phyloP scores from a whole-genome alignment of 1,140 invertebrate species.

The Onthophagus taurus region DNA sequence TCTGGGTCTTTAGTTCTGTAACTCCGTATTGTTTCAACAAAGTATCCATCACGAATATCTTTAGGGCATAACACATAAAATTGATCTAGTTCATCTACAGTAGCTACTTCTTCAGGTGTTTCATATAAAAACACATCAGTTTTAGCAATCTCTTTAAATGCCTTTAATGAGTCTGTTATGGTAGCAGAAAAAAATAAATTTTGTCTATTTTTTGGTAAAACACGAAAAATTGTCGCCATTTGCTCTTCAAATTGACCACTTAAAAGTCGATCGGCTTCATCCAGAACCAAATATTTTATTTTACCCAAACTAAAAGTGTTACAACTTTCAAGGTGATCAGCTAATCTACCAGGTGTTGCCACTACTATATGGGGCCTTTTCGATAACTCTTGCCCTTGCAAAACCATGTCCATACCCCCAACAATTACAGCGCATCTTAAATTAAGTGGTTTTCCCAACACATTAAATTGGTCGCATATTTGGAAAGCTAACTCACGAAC shows the following conservation, averaged over 20 bases:
- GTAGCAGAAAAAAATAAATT: conserved; percentile 94
- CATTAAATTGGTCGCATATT: conserved; percentile 87
- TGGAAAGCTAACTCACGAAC: conserved; percentile 91
- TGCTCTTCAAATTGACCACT: conserved; percentile 68
- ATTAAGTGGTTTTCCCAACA: conserved; percentile 77
- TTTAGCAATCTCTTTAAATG: conserved; percentile 55
- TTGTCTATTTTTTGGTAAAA: conserved; percentile 62
- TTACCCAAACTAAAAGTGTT: conserved; percentile 72
- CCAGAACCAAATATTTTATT: conserved; percentile 79
- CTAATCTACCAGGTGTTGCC: conserved; percentile 82
- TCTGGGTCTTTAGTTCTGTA: conserved; percentile 62
- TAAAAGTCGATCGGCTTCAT: conserved; percentile 77
- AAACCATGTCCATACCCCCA: conserved; percentile 87
- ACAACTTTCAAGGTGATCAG: conserved; percentile 80
- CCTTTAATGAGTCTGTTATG: conserved; percentile 76
- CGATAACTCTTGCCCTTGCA: conserved; percentile 77
- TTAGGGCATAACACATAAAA: conserved; percentile 81
- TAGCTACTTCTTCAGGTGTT: conserved; percentile 59
- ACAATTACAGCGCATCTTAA: conserved; percentile 77
- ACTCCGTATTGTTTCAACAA: conserved; percentile 78
- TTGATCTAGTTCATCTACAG: conserved; percentile 82
- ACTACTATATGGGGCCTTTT: conserved; percentile 89
- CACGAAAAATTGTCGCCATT: conserved; percentile 71
- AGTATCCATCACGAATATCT: conserved; percentile 86
- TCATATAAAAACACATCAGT: conserved; percentile 53